Conservation (phyloP, 1,140 invertebrate genomes). For the Cheumatopsyche charites region DNA sequence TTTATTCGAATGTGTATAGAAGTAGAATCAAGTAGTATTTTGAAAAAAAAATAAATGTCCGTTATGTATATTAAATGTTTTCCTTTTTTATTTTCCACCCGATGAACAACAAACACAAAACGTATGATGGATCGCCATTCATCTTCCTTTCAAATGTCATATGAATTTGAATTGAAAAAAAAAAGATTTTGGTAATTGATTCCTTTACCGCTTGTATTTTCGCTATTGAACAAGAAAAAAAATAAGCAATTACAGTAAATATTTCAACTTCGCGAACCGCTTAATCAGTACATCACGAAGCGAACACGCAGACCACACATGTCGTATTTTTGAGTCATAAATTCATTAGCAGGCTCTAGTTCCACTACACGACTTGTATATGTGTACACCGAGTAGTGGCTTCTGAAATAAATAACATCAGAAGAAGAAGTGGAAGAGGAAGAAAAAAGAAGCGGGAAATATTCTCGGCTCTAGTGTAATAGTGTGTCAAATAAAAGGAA, state of each 20-base stretch:
- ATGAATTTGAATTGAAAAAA: too few relatives aligned
- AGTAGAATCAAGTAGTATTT: slow-evolving; percentile 37
- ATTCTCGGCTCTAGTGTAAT: slow-evolving; percentile 23
- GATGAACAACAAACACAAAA: too few relatives aligned
- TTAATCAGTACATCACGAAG: slow-evolving; percentile 28
- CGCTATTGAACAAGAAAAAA: not conserved
- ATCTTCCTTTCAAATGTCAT: too few relatives aligned
- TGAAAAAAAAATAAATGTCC: slow-evolving; percentile 47
- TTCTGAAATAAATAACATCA: slow-evolving; percentile 23
- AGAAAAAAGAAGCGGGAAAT: not conserved
- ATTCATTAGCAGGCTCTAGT: slow-evolving; percentile 44
- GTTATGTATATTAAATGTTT: slow-evolving; percentile 47
- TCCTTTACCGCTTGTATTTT: too few relatives aligned
- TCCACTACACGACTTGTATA: not conserved
- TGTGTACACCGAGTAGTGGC: not conserved
- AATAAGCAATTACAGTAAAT: slow-evolving; percentile 26
- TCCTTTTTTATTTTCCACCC: slow-evolving; percentile 14
- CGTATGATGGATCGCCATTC: too few relatives aligned
- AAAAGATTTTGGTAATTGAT: too few relatives aligned
- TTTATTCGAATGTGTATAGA: slow-evolving; percentile 35
- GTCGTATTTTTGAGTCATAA: slow-evolving; percentile 42
- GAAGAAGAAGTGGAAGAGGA: not conserved
- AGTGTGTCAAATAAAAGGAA: slow-evolving; percentile 12
- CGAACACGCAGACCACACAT: slow-evolving; percentile 34
- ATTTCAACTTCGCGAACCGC: slow-evolving; percentile 24